phyloP scores from a whole-genome alignment of 2,113 vertebrate genomes.

The Oreochromis niloticus region DNA sequence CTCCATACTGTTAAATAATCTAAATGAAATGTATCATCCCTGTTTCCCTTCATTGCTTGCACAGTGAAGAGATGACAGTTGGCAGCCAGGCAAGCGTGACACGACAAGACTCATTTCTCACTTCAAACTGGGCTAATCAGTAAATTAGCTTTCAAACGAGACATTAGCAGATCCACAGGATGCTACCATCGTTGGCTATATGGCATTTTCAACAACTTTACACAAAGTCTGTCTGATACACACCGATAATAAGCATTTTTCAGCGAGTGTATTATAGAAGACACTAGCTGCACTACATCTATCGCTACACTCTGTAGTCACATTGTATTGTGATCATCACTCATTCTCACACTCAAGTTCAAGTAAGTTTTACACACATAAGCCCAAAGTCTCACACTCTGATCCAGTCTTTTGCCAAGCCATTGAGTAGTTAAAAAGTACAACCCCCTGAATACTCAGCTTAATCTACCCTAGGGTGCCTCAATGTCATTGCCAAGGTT shows the following conservation, averaged over 20 bases:
- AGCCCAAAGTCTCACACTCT: neutral
- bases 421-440: conserved; percentile 23
- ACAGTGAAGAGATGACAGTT: conserved; percentile 12
- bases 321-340: neutral
- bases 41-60: neutral
- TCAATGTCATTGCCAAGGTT: conserved; percentile 56
- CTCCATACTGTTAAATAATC: neutral
- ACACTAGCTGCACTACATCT: neutral
- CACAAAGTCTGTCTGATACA: neutral
- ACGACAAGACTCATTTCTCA: neutral
- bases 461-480: conserved; percentile 28
- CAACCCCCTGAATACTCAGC: neutral
- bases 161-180: neutral
- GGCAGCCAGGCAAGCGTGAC: neutral
- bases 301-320: neutral
- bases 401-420: neutral
- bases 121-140: conserved; percentile 21
- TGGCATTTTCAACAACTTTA: conserved; percentile 5
- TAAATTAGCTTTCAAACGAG: conserved; percentile 31
- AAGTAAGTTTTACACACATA: neutral
- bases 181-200: neutral
- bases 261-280: neutral
- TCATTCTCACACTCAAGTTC: neutral
- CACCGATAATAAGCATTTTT: neutral
- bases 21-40: neutral